Conservation (phyloP, 1,140 invertebrate genomes). For the Drosophila repleta region DNA sequence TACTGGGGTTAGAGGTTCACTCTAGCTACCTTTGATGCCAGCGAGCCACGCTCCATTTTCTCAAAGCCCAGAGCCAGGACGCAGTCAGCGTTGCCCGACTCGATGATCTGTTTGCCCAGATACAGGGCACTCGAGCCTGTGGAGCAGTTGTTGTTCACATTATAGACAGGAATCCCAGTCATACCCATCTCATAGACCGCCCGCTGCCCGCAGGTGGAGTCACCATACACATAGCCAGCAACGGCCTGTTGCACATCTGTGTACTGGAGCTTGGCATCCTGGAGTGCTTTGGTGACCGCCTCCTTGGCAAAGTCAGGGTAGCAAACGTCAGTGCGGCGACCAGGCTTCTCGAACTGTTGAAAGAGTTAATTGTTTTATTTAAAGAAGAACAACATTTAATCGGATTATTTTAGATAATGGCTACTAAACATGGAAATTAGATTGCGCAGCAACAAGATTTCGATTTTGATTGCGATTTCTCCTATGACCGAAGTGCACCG, state of each 20-base stretch:
- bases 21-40: constrained; percentile 87
- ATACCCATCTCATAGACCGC: constrained; percentile 97
- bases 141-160: constrained; percentile 99
- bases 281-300: constrained; percentile 94
- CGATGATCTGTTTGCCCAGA: constrained; percentile 95
- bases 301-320: constrained; percentile 98
- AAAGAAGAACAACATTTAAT: constrained; percentile 41
- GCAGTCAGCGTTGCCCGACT: constrained; percentile 93
- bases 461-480: constrained; percentile 13
- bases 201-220: constrained; percentile 97
- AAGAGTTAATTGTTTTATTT: constrained; percentile 11
- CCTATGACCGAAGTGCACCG: constrained; percentile 56
- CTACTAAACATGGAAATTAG: constrained; percentile 9
- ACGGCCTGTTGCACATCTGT: constrained; percentile 93
- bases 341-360: constrained; percentile 90
- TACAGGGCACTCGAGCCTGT: constrained; percentile 97
- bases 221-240: constrained; percentile 98
- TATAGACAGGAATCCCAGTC: constrained; percentile 98
- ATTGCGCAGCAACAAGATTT: constrained; percentile 37
- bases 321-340: constrained; percentile 90
- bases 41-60: constrained; percentile 97
- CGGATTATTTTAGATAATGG: constrained; percentile 39
- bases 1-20: not conserved
- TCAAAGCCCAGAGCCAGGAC: constrained; percentile 98
- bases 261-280: constrained; percentile 94